Percentiles rank a stretch among this genome's conserved stretches.
These are phyloP conservation scores for Pungitius pungitius DNA, from an alignment of 2,113 vertebrate species.

Conservation along the genomic window DNA sequence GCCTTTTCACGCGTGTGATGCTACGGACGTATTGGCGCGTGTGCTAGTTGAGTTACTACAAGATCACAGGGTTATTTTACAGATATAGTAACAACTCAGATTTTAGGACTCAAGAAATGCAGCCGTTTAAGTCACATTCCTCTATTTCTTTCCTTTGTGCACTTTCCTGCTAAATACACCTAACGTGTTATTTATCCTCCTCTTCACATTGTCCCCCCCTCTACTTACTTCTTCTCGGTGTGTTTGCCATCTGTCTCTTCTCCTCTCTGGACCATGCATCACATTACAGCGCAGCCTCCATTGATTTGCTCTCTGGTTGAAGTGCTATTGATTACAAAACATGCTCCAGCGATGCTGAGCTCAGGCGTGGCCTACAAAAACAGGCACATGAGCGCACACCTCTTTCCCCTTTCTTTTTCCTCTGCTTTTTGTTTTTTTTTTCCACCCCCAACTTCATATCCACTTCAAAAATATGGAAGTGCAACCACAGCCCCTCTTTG, in stretches of 20 bases:
- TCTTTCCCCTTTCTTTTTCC: neutral
- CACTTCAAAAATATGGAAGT: constrained; percentile 38
- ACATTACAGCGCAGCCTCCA: constrained; percentile 67
- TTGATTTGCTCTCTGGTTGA: constrained; percentile 76
- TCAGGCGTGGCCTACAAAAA: constrained; percentile 39
- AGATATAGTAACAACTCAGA: too few relatives aligned
- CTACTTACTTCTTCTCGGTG: constrained; percentile 39
- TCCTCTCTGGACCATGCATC: constrained; percentile 66
- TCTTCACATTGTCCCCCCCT: constrained; percentile 12
- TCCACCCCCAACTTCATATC: constrained; percentile 11
- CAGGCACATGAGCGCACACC: constrained; percentile 15
- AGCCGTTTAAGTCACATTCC: too few relatives aligned
- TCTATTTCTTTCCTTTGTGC: too few relatives aligned
- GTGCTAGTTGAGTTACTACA: neutral
- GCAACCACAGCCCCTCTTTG: constrained; percentile 20
- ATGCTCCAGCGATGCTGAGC: constrained; percentile 70
- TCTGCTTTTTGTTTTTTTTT: neutral
- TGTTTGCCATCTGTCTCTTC: constrained; percentile 53
- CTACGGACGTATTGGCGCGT: neutral
- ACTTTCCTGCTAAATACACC: too few relatives aligned
- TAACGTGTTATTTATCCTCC: constrained; percentile 29
- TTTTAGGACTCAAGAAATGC: too few relatives aligned
- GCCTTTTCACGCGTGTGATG: neutral
- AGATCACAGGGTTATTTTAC: neutral
- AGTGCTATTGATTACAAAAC: constrained; percentile 79